Percentiles rank a stretch among this genome's conserved stretches.
Conservation (phyloP, 2,888 invertebrate species). For the Ormyrus pomaceus region DNA sequence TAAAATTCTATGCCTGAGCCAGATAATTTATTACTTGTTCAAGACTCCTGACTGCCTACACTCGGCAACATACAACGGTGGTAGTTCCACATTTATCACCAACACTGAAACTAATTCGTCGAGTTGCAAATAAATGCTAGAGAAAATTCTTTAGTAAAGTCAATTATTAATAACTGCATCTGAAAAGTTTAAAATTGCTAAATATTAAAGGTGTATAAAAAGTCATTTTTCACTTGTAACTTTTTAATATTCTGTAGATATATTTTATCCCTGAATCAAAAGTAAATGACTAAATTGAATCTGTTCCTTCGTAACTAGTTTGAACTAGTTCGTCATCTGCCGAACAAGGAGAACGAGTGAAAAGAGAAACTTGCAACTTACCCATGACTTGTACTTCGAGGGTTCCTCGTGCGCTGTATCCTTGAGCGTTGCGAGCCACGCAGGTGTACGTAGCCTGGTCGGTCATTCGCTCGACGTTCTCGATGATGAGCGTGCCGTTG, state of each 20-base stretch:
- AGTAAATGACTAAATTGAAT: too few species aligned
- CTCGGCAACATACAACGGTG: conserved; percentile 31
- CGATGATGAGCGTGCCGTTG: conserved; percentile 94
- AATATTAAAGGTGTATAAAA: neutral
- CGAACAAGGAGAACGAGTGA: too few species aligned
- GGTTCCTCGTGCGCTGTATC: conserved; percentile 90
- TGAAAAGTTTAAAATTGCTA: conserved; percentile 29
- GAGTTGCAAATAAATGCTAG: conserved; percentile 40
- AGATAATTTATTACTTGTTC: conserved; percentile 43
- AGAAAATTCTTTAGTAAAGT: conserved; percentile 38
- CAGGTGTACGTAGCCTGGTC: conserved; percentile 97
- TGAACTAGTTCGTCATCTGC: too few species aligned
- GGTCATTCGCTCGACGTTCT: conserved; percentile 93
- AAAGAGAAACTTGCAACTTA: conserved; percentile 78
- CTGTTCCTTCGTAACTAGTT: too few species aligned
- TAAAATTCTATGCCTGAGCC: conserved; percentile 23
- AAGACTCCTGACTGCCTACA: conserved; percentile 38
- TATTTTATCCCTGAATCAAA: too few species aligned
- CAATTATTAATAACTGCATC: conserved; percentile 40
- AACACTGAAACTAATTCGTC: conserved; percentile 33
- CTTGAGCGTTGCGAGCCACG: conserved; percentile 93
- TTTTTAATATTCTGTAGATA: too few species aligned
- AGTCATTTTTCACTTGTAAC: too few species aligned
- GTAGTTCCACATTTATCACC: conserved; percentile 30
- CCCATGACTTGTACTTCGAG: conserved; percentile 98